These are phyloP conservation scores for Okapia johnstoni DNA, from an alignment of 2,113 vertebrate species.

Conservation along the genomic window DNA sequence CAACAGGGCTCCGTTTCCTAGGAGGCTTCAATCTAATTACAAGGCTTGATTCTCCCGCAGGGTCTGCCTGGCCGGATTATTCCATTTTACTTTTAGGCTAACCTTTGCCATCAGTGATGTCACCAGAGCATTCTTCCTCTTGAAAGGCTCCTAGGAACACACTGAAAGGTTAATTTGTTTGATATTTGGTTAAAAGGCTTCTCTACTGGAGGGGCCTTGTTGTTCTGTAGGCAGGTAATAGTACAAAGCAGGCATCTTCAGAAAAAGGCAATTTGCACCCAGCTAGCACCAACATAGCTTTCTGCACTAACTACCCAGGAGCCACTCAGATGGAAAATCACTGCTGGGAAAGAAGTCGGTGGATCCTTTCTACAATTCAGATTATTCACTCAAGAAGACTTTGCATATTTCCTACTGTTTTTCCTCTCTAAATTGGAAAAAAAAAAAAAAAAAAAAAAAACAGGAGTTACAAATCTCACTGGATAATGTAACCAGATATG, in stretches of 20 bases:
- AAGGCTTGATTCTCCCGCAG: conserved; percentile 73
- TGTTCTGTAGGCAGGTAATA: conserved; percentile 53
- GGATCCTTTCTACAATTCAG: conserved; percentile 47
- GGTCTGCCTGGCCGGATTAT: conserved; percentile 75
- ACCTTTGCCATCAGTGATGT: conserved; percentile 78
- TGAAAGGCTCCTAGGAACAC: conserved; percentile 60
- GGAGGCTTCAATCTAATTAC: conserved; percentile 82
- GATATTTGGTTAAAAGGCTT: conserved; percentile 47
- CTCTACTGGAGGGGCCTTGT: conserved; percentile 1
- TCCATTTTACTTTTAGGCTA: conserved; percentile 76
- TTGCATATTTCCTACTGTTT: conserved; percentile 15
- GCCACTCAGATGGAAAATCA: conserved; percentile 45
- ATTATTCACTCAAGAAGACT: conserved; percentile 63
- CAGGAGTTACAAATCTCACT: conserved; percentile 16
- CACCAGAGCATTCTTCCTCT: conserved; percentile 69
- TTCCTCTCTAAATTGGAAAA: not conserved
- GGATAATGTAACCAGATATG: conserved; percentile 33
- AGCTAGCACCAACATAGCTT: conserved; percentile 49
- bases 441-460: not conserved
- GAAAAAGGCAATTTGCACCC: conserved; percentile 56
- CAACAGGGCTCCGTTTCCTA: conserved; percentile 79
- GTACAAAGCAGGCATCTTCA: conserved; percentile 37
- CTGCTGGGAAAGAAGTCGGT: conserved; percentile 38
- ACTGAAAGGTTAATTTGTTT: conserved; percentile 75
- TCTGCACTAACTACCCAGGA: conserved; percentile 40